Base-by-base conservation (phyloP, 1,140 invertebrate species). In the Stratiolaelaps scimitus region DNA sequence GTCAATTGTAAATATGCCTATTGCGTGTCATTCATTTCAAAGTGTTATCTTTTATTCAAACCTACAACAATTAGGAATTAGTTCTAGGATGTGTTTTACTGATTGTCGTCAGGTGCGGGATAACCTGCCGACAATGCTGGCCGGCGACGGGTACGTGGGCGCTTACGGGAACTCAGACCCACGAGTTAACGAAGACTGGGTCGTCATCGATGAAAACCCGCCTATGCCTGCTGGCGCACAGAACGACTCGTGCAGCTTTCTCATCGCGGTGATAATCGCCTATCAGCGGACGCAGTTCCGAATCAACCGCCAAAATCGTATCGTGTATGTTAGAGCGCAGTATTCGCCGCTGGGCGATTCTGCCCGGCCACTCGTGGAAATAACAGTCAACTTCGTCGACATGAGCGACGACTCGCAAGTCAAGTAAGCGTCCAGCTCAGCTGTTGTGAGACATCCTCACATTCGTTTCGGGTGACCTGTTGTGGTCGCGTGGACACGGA, bases 131-230 rank as follows among this genome's bases (percentile, higher is more conserved):
- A 26, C 53, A 10, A 60, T 60, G 53, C 53, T 60, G 1, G 23
- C 53, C 2, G 53, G 53, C 4, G 53, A 60, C 34, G 53, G 53
- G 15, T 60, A 29, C 20, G 34, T 60, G 17, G 53, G 53, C 15
- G 53, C 53, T 17, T 60, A 60, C 53, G 53, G 53, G 15, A 60
- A 10, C 53, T 60, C 53, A 15, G 53, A 60, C 23, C 15, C 53
- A 19, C 53, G 53, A 60, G 26, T 60, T 15, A 34, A 29, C 6
- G 53, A 60, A 1, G 53, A 60, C 10, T 60, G 53, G 53, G 53
- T 60, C 23, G n/a, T 34, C 6, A 34, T 60, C 2, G 53, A 60
- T 4, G 53, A 60, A 2, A 26, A 60, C 23, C 34, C 34, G 34
- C 34, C 10, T 4, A 40, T 10, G 34, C 34, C 34, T 6, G 53